Base-by-base conservation (phyloP, 2,888 invertebrate genomes). In the Caenorhabditis zanzibari region DNA sequence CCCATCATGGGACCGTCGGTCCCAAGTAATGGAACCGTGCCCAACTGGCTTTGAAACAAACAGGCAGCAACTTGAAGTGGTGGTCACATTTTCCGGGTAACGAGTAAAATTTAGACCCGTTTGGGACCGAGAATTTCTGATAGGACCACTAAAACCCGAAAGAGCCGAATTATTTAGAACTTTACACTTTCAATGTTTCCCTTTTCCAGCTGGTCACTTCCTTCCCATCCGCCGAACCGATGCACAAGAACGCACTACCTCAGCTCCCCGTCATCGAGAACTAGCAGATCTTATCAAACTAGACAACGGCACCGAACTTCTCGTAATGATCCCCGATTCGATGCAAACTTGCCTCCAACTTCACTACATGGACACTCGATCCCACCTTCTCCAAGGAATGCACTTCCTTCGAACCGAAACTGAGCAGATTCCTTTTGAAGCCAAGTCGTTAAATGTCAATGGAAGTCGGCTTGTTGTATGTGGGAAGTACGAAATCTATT, bases 381-480 rank as follows among this genome's bases (percentile, higher is more conserved):
- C 64, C 2, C 49, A 80, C 38, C 58, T 80, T 1, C 35, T 73
- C n/a, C 66, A 80, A 12, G 73, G 80, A 80, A 74, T 74, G 73
- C 59, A 74, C 19, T 66, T 38, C 9, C 56, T 74, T 58, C 58
- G 69, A 10, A 75, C 66, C 24, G 88, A 88, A 59, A 82, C 74
- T 6, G 88, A 88, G 41, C 49, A 59, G 6, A 79, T 88, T 28
- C 71, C 87, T 12, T 88, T 88, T 63, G 19, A 58, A 2, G 83
- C 83, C 3, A 63, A 59, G 12, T 54, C 77, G 22, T 64, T 88
- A 16, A 22, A 63, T 26, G 81, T 82, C 2, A 71, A 61, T 19
- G 87, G 80, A 12, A 84, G 86, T 61, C 75, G 83, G 0, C 41
- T 84, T 0, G 84, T 83, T 9, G 81, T 86, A 12, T 74, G 85